Base-by-base conservation (phyloP, 2,113 vertebrate species). In the Plecturocebus donacophilus region DNA sequence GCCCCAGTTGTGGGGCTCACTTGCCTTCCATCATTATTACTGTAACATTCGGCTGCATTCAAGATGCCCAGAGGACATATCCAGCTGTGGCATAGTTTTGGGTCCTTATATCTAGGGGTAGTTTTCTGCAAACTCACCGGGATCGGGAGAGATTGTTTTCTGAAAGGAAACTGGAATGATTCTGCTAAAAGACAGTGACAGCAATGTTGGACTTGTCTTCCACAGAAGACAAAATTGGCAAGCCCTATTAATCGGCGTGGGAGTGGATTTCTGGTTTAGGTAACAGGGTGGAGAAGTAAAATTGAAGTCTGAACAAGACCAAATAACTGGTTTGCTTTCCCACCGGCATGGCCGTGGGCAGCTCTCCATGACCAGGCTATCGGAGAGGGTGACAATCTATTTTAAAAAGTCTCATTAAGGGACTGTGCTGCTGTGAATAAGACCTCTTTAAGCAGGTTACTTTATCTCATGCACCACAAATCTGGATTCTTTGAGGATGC, bases 391-490 rank as follows among this genome's bases (percentile, higher is more conserved):
- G 92, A 66, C 1, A 42, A 45, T 80, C 87, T 96, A 75, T 71
- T 95, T 95, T 25, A 79, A 66, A 56, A 77, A 71, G 73, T 82
- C 95, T 97, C 91, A 47, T 71, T 84, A 95, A 94, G 90, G 81
- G 87, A n/a, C 88, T 64, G 16, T 93, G 86, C 23, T 3, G 7
- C 84, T 58, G 52, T 71, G 66, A 49, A 49, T 64, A 82, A 91
- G 68, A 32, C 82, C 79, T 79, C 5, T 47, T 75, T 86, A 96
- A 93, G 52, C 91, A 92, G 89, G 76, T 94, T 93, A 11, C 58
- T 92, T 61, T 71, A 47, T 66, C 35, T 80, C 30, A 27, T 45
- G 73, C 27, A 42, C 89, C 75, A 77, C 94, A 91, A 49, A 87
- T 54, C 82, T 88, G 49, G 79, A 9, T 64, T 38, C 77, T 71